A percentile compares a stretch with the other conserved stretches of the same genome.
Evolutionary conservation across 2,888 invertebrate genomes (phyloP).

Genomic region (Boloria euphrosyne): DNA sequence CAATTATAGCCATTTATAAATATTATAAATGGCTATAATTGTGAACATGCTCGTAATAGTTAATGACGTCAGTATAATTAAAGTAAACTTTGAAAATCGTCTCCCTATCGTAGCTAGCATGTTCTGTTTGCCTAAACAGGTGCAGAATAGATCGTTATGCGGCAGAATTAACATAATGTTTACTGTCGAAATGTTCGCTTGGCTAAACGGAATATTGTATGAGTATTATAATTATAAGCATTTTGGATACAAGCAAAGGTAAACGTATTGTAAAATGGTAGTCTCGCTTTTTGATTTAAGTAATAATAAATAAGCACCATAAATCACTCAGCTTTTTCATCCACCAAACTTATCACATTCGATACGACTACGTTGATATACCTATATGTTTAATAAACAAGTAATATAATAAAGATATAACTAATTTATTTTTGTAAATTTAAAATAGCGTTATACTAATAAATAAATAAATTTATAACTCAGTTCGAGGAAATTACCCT

Average conservation of each 20-base stretch:
- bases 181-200: conserved; percentile 29
- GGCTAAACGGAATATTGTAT: conserved; percentile 22
- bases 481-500: too few relatives aligned
- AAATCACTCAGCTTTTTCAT: too few relatives aligned
- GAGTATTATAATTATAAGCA: conserved; percentile 16
- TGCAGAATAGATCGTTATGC: conserved; percentile 67
- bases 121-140: conserved; percentile 73
- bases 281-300: too few relatives aligned
- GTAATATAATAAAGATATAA: too few relatives aligned
- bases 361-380: too few relatives aligned
- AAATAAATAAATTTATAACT: too few relatives aligned
- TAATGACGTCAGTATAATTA: conserved; percentile 33
- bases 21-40: conserved; percentile 3
- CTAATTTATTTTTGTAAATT: too few relatives aligned
- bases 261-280: not conserved
- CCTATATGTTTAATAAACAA: too few relatives aligned
- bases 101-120: conserved; percentile 64
- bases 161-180: conserved; percentile 76
- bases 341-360: too few relatives aligned
- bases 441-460: too few relatives aligned
- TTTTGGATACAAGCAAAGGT: conserved; percentile 4
- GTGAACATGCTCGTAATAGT: conserved; percentile 17
- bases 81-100: conserved; percentile 52
- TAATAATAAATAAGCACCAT: too few relatives aligned
- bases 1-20: conserved; percentile 11